phyloP scores from a whole-genome alignment of 2,113 vertebrate genomes.

The Saccopteryx bilineata region DNA sequence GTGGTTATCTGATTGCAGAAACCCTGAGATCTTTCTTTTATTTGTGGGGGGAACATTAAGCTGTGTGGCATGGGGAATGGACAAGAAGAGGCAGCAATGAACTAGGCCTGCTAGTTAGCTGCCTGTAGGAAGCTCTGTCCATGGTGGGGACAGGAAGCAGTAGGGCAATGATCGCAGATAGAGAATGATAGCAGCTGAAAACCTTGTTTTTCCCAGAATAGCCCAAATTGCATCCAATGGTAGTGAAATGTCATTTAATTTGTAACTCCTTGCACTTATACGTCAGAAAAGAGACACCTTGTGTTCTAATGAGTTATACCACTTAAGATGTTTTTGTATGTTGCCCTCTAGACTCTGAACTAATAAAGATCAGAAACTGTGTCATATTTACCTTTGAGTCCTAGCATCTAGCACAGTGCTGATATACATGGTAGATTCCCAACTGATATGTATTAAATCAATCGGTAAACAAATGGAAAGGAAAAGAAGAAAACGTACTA shows the following conservation, averaged over 20 bases:
- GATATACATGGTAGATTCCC: neutral
- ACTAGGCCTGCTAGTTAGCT: neutral
- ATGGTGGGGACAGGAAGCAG: neutral
- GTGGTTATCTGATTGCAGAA: neutral
- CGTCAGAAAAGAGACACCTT: neutral
- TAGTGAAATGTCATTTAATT: neutral
- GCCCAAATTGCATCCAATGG: neutral
- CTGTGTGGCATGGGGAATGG: neutral
- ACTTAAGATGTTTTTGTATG: neutral
- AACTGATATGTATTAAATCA: neutral
- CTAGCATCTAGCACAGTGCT: neutral
- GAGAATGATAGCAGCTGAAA: neutral
- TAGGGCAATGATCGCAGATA: neutral
- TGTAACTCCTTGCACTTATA: neutral
- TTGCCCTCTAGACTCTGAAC: neutral
- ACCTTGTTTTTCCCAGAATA: neutral
- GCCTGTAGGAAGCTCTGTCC: neutral
- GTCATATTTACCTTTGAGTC: neutral
- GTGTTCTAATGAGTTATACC: neutral
- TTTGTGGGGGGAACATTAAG: neutral
- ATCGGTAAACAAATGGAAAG: neutral
- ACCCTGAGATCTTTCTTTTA: neutral
- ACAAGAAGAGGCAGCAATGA: neutral
- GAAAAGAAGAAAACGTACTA: neutral
- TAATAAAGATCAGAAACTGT: constrained; percentile 19